Evolutionary conservation across 2,113 vertebrate genomes (phyloP).

Genomic region (Cyprinodon tularosa): DNA sequence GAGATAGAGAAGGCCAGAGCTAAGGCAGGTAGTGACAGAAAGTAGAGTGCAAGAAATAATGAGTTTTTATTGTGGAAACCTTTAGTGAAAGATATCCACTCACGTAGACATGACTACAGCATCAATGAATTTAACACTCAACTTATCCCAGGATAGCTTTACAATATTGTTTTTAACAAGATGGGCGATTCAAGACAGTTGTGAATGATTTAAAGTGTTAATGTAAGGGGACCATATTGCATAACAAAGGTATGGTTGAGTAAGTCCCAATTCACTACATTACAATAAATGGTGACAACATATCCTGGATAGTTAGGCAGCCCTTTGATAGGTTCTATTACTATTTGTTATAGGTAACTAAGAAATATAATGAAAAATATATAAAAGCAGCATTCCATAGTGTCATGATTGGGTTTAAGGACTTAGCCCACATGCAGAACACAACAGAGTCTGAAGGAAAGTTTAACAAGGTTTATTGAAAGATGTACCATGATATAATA

Average conservation of each 20-base stretch:
- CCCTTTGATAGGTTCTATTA: neutral
- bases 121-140: constrained; percentile 5
- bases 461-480: too few relatives aligned
- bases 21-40: constrained; percentile 30
- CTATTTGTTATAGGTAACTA: neutral
- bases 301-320: neutral
- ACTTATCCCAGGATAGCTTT: neutral
- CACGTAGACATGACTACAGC: constrained; percentile 53
- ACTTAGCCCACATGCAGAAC: too few relatives aligned
- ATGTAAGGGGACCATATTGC: neutral
- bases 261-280: neutral
- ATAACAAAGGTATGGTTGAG: neutral
- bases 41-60: constrained; percentile 53
- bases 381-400: neutral
- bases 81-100: constrained; percentile 73
- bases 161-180: neutral
- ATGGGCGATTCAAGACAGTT: neutral
- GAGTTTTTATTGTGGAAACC: constrained; percentile 73
- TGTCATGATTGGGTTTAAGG: too few relatives aligned
- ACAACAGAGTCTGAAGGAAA: too few relatives aligned
- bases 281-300: neutral
- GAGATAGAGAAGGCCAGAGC: constrained; percentile 17
- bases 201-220: neutral
- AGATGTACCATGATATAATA: too few relatives aligned
- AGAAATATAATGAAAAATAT: neutral